A percentile compares a stretch with the other conserved stretches of the same genome.
Conservation (phyloP, 2,888 invertebrate genomes). For the Meteorus cinctellus region DNA sequence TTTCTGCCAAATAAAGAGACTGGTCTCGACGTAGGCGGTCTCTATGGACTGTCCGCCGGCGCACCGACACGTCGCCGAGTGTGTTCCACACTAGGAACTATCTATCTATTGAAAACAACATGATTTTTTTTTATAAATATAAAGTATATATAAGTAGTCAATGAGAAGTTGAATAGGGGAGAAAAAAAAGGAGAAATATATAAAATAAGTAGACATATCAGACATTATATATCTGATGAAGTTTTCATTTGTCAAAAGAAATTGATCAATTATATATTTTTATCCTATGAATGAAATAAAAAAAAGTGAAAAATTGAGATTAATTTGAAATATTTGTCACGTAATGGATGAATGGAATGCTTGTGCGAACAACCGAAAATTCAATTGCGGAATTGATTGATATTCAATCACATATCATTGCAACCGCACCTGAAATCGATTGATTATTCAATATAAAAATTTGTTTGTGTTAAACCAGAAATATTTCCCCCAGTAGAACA, state of each 20-base stretch:
- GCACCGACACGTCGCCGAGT: conserved; percentile 34
- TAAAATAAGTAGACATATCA: conserved; percentile 9
- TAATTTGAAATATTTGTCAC: not conserved
- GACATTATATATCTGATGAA: conserved; percentile 29
- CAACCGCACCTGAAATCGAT: no score
- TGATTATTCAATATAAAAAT: no score
- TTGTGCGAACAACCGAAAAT: not conserved
- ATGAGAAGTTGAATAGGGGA: not conserved
- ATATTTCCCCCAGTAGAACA: not conserved
- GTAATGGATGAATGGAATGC: not conserved
- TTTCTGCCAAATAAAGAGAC: conserved; percentile 67
- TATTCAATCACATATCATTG: no score
- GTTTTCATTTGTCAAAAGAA: conserved; percentile 34
- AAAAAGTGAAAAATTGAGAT: not conserved
- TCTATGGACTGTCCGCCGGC: conserved; percentile 40
- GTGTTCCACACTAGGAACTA: conserved; percentile 35
- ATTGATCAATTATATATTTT: conserved; percentile 29
- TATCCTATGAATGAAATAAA: not conserved
- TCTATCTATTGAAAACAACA: conserved; percentile 29
- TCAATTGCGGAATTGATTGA: not conserved
- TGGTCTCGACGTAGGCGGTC: conserved; percentile 68
- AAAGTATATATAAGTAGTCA: not conserved
- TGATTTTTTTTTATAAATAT: conserved; percentile 19
- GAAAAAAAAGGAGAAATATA: not conserved
- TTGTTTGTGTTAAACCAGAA: no score